Evolutionary conservation across 1,140 invertebrate species (phyloP), one percentile per base, ranked within the genome.

Genomic region (Holcopasites calliopsidis): DNA sequence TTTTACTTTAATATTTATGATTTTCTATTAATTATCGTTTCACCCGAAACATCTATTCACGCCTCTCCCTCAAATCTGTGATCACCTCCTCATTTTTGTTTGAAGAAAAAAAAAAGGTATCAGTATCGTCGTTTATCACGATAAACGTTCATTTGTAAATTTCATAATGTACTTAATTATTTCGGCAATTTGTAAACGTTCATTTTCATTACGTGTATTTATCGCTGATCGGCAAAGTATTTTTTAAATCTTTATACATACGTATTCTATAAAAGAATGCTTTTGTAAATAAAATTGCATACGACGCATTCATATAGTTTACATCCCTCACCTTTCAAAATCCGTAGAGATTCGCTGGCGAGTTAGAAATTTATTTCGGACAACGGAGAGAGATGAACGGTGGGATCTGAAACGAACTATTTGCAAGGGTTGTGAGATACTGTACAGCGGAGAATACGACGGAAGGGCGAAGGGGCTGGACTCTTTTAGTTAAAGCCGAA

Each of bases 401-500:
- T n/a, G 10, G 26, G n/a, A 50, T 35, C 5, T 18, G 21, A 71
- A 35, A 68, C n/a, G n/a, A n/a, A n/a, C n/a, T n/a, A n/a, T n/a
- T n/a, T n/a, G n/a, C n/a, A n/a, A n/a, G n/a, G n/a, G n/a, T n/a
- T n/a, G 5, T 21, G 50, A 68, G 26, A 57, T 54, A 62, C 23
- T 42, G 75, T 54, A 66, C 1, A 2, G 8, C 13, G 50, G 55
- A 52, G n/a, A n/a, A 11, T 1, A 50, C 62, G 42, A 49, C 52
- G 69, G n/a, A 54, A 68, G 60, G 35, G 42, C 64, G 66, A 18
- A 44, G 73, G 55, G 54, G 38, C n/a, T 77, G 83, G 60, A 83
- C 81, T 84, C 83, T 87, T 81, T 88, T 83, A 85, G 83, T 87
- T 85, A 83, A 82, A 75, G 73, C 82, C 88, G 88, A 88, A 88